Evolutionary conservation across 2,113 vertebrate species (phyloP).

Genomic region (Boleophthalmus pectinirostris): DNA sequence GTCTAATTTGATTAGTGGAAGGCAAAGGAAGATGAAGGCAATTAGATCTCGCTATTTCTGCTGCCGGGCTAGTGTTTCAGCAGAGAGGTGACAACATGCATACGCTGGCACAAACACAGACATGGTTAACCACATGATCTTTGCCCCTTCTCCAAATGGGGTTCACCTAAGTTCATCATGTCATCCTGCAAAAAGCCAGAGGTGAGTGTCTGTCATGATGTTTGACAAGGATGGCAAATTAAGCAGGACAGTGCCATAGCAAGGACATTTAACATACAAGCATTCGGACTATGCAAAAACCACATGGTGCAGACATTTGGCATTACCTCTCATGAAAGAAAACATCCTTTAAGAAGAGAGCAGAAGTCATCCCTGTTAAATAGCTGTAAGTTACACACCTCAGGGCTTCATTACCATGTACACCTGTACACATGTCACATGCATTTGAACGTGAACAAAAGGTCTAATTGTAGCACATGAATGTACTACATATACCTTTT

Average conservation of each 20-base stretch:
- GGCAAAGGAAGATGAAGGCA: constrained; percentile 65
- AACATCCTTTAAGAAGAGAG: constrained; percentile 35
- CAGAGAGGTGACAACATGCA: constrained; percentile 49
- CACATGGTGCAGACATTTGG: constrained; percentile 54
- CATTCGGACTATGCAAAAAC: constrained; percentile 15
- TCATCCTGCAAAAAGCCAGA: constrained; percentile 45
- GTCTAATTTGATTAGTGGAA: constrained; percentile 70
- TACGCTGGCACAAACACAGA: constrained; percentile 26
- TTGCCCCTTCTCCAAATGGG: constrained; percentile 29
- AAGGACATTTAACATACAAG: constrained; percentile 27
- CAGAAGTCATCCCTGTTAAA: constrained; percentile 36
- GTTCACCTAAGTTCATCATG: constrained; percentile 40
- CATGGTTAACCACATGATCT: constrained; percentile 8
- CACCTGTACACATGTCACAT: not conserved
- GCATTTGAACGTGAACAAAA: not conserved
- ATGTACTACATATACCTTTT: not conserved
- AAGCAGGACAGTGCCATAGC: constrained; percentile 36
- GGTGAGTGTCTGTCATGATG: constrained; percentile 48
- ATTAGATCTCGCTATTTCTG: constrained; percentile 69
- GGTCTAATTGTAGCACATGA: not conserved
- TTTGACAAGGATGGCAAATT: constrained; percentile 41
- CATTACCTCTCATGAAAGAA: constrained; percentile 28
- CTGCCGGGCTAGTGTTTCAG: constrained; percentile 63
- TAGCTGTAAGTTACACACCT: constrained; percentile 21
- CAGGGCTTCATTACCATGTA: not conserved